These are phyloP conservation scores for Trachymyrmex cornetzi DNA, from an alignment of 1,140 invertebrate species.

Conservation along the genomic window DNA sequence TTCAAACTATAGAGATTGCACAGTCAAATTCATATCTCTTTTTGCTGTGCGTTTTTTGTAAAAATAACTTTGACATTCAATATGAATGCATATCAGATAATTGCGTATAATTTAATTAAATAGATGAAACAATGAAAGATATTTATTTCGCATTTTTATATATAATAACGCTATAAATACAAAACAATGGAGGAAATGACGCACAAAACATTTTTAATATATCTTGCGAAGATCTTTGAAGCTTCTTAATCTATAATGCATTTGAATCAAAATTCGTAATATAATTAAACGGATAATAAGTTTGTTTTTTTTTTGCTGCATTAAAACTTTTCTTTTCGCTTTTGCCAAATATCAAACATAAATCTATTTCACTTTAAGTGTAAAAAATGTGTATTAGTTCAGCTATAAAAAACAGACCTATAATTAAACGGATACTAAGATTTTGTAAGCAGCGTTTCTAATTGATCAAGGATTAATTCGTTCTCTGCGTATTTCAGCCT, in stretches of 20 bases:
- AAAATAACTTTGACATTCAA: background rate
- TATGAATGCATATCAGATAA: background rate
- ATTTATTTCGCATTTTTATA: background rate
- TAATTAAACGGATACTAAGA: background rate
- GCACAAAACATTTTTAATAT: background rate
- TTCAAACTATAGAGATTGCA: background rate
- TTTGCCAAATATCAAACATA: too few species aligned
- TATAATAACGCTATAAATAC: background rate
- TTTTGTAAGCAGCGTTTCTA: background rate
- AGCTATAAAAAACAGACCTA: too few species aligned
- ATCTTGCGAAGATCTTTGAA: background rate
- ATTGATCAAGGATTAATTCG: background rate
- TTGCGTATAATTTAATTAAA: background rate
- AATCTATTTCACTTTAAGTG: too few species aligned
- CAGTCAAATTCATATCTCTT: background rate
- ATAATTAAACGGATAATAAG: background rate
- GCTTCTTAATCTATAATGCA: background rate
- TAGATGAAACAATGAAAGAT: background rate
- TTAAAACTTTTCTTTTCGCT: too few species aligned
- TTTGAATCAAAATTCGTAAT: conserved; percentile 2
- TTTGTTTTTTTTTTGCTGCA: background rate
- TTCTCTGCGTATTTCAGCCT: background rate
- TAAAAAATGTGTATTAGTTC: too few species aligned
- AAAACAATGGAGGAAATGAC: background rate
- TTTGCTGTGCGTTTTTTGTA: background rate